Evolutionary conservation across 2,888 invertebrate genomes (phyloP).

Genomic region (Eupithecia exiguata): DNA sequence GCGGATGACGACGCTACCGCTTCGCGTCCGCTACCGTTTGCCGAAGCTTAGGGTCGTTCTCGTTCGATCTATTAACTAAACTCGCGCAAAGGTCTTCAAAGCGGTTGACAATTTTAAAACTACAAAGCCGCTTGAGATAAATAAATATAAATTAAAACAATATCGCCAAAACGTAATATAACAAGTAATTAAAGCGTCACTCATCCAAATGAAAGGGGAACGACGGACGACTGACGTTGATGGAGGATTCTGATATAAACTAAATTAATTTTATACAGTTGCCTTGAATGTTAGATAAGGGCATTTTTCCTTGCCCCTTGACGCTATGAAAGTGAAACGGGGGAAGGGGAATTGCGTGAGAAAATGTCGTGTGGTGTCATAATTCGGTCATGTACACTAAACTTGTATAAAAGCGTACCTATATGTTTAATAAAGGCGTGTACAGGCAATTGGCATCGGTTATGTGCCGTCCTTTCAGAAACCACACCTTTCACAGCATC

Average conservation of each 20-base stretch:
- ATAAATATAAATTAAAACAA: constrained; percentile 53
- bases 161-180: constrained; percentile 51
- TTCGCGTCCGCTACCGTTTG: too few relatives aligned
- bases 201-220: constrained; percentile 54
- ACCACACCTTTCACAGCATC: background rate
- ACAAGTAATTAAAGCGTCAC: constrained; percentile 61
- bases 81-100: background rate
- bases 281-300: constrained; percentile 40
- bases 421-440: background rate
- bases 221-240: constrained; percentile 52
- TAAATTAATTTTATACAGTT: constrained; percentile 55
- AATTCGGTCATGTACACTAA: constrained; percentile 37
- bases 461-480: background rate
- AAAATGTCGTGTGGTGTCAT: constrained; percentile 35
- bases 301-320: constrained; percentile 33
- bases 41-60: too few relatives aligned
- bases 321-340: constrained; percentile 15
- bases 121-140: constrained; percentile 25
- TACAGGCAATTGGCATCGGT: background rate
- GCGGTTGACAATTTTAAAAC: background rate
- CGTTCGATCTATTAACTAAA: background rate
- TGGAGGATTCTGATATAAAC: constrained; percentile 55
- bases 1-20: too few relatives aligned
- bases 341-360: constrained; percentile 57
- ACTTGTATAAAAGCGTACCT: background rate